Evolutionary conservation across 2,113 vertebrate genomes (phyloP), one percentile per base, ranked within the genome.

Genomic region (Ailurus styani): DNA sequence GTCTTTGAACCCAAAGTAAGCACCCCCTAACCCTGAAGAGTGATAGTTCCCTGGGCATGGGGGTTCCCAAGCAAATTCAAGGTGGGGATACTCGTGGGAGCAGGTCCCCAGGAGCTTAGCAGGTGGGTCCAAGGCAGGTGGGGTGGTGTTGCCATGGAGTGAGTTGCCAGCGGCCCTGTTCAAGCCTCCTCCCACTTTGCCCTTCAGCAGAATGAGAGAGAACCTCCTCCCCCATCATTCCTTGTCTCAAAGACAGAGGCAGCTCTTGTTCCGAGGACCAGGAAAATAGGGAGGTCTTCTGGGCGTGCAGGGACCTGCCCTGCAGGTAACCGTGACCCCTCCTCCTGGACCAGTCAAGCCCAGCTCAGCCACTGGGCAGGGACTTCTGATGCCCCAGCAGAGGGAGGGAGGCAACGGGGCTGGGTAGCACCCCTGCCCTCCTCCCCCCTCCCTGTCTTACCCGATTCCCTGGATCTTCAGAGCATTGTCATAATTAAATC

Each of bases 1-100:
- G 42, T 15, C n/a, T 75, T 50, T 17, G 1, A n/a, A 21, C 27
- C 50, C 7, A 91, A 78, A 89, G 66, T 2, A 8, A 87, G 2
- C 1, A 1, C 40, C 40, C 12, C 37, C 20, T 21, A 27, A 5
- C 31, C 14, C 17, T 0, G 0, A 17, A 2, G 17, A 60, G 47
- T 40, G 55, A 47, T 20, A 37, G 55, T 15, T 75, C 66, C 50
- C 6, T 0, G 5, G 57, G 21, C 9, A 20, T 18, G n/a, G 66
- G 94, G 47, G 42, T 18, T 2, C 55, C 45, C 25, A 68, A 83
- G 47, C 0, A 1, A 50, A 7, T 54, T 82, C 40, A 13, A 57
- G 64, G 95, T 47, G 29, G 17, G 47, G 42, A 73, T 87, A 7
- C 47, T 40, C 11, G 4, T 0, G 40, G 47, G 81, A 52, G 68